Base-by-base conservation (phyloP, 2,113 vertebrate genomes). In the Addax nasomaculatus region DNA sequence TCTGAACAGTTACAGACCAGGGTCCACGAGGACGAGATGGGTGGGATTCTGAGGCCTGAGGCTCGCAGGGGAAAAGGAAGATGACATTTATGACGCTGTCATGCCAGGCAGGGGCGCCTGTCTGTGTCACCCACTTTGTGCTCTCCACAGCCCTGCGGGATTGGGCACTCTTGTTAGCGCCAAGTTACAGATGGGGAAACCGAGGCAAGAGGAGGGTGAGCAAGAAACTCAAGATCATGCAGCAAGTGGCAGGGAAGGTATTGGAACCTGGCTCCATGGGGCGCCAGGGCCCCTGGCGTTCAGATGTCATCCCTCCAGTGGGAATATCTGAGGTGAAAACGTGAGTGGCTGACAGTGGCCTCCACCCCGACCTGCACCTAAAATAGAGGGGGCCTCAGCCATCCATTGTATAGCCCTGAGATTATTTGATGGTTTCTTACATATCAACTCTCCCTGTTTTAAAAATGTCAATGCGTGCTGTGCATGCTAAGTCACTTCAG, bases 81-180 rank as follows among this genome's bases (percentile, higher is more conserved):
- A 19, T 0, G 16, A 21, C 10, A 4, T 39, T 21, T 33, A 30
- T 1, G 11, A 57, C 2, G 0, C 7, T 43, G 23, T 43, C 1
- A 1, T 76, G 23, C 70, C 23, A 13, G 70, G 23, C 47, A 14
- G 39, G 73, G 62, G 45, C 19, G 14, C 53, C 39, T 51, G 27
- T 91, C 51, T 53, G 78, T 47, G 30, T 36, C 85, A 33, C 43
- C 67, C 57, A 21, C 4, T 27, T 2, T 1, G 1, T 33, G 49
- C 85, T 85, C 49, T 49, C 33, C 27, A 6, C 1, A 67, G 85
- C 33, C 85, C 30, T 19, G 1, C 0, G 6, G 47, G 21, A 30
- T 39, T 27, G 30, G 45, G 51, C 45, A 23, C 39, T 67, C 85
- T 73, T 17, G 1, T 36, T 43, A 80, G 25, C 2, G 6, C 57